Conservation (phyloP, 2,113 vertebrate genomes). For the pig (Sus scrofa) region T2T-Sscrofa CM000819.6:34318001-34318500, state of each 20-base stretch:
- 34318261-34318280: neutral
- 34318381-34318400: no score
- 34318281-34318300: neutral
- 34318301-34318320: neutral
- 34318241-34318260: neutral
- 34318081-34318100: neutral
- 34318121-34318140: neutral
- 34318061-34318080: neutral
- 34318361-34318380: neutral
- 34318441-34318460: no score
- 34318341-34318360: neutral
- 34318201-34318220: neutral
- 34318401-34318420: no score
- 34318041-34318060: neutral
- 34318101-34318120: neutral
- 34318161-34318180: neutral
- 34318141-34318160: neutral
- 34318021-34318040: neutral
- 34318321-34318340: neutral
- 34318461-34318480: no score
- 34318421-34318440: no score
- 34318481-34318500: no score
- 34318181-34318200: neutral
- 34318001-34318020: neutral
- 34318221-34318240: neutral